Conservation (phyloP, 2,113 vertebrate species). For the Tetraodon nigroviridis region DNA sequence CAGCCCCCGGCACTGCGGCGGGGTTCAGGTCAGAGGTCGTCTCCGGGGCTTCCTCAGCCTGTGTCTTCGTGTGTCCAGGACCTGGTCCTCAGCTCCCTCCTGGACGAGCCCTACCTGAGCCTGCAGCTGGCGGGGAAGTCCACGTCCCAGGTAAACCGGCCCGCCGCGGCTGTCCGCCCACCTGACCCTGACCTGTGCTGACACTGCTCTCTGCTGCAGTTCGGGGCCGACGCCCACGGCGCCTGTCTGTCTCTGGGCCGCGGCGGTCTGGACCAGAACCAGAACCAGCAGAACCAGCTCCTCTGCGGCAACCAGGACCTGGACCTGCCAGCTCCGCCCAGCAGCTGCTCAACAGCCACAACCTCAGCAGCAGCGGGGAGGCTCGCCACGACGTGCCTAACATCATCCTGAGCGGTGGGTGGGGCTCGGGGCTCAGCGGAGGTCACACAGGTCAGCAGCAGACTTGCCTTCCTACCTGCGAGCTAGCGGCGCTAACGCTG, state of each 20-base stretch:
- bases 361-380: slow-evolving; percentile 44
- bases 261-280: slow-evolving; percentile 45
- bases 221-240: slow-evolving; percentile 57
- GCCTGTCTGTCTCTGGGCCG: slow-evolving; percentile 71
- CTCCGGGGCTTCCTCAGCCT: no score
- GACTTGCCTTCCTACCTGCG: no score
- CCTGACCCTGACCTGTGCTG: neutral
- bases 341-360: slow-evolving; percentile 78
- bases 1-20: neutral
- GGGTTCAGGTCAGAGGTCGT: no score
- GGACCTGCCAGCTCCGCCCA: slow-evolving; percentile 70
- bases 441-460: no score
- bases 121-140: slow-evolving; percentile 68
- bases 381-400: slow-evolving; percentile 80
- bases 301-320: slow-evolving; percentile 67
- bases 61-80: no score
- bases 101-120: slow-evolving; percentile 73
- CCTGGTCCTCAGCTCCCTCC: slow-evolving; percentile 64
- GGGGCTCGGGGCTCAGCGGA: no score
- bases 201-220: slow-evolving; percentile 61
- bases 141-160: slow-evolving; percentile 67
- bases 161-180: neutral
- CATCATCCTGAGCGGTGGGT: slow-evolving; percentile 73
- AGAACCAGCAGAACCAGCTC: slow-evolving; percentile 48
- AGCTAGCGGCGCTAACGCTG: neutral